phyloP scores from a whole-genome alignment of 2,797 vertebrate species.

The Poecile montanus region DNA sequence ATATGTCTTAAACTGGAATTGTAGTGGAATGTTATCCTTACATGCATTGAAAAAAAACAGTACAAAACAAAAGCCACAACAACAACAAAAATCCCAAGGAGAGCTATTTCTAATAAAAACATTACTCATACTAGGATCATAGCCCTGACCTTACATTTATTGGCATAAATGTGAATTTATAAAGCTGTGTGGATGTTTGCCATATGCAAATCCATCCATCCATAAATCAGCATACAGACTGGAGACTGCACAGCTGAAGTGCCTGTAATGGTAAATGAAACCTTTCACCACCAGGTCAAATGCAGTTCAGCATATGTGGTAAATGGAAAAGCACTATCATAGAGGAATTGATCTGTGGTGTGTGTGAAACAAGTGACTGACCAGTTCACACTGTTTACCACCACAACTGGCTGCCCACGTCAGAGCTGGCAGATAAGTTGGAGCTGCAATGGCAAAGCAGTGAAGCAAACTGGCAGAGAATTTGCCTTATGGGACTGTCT shows the following conservation, averaged over 20 bases:
- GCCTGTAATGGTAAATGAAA: conserved; percentile 65
- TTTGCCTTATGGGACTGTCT: conserved; percentile 4
- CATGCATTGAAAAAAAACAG: neutral
- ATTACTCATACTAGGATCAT: conserved; percentile 43
- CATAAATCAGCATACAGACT: conserved; percentile 45
- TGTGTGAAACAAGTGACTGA: neutral
- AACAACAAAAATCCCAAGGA: neutral
- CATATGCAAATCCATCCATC: conserved; percentile 64
- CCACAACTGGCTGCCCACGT: neutral
- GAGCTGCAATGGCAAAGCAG: neutral
- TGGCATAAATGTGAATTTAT: conserved; percentile 42
- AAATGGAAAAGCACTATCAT: conserved; percentile 24
- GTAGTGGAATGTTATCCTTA: neutral
- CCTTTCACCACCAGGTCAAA: conserved; percentile 59
- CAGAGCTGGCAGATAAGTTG: neutral
- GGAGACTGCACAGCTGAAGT: conserved; percentile 58
- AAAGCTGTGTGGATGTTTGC: conserved; percentile 55
- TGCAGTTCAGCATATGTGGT: conserved; percentile 52
- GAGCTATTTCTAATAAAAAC: conserved; percentile 49
- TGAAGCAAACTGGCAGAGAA: neutral
- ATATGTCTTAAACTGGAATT: neutral
- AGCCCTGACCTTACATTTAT: conserved; percentile 42
- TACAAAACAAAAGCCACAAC: neutral
- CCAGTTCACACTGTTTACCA: neutral
- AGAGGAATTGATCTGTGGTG: neutral